phyloP scores from a whole-genome alignment of 2,797 vertebrate genomes.

The Rhadinocentrus ornatus region DNA sequence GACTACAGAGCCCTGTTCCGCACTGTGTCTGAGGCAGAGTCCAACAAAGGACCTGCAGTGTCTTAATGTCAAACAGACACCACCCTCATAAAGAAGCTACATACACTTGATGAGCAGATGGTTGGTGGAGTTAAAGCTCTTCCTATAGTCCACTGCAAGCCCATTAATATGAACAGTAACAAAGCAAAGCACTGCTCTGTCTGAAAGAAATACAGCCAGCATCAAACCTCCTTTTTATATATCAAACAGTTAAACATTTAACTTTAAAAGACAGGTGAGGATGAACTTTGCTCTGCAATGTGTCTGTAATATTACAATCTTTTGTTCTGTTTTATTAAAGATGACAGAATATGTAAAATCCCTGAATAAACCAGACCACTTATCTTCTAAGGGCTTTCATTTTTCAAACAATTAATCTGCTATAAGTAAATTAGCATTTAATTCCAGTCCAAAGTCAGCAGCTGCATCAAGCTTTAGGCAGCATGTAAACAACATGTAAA shows the following conservation, averaged over 20 bases:
- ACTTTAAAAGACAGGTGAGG: background rate
- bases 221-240: slow-evolving; percentile 14
- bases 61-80: slow-evolving; percentile 1
- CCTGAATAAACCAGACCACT: background rate
- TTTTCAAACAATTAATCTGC: background rate
- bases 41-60: background rate
- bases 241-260: slow-evolving; percentile 1
- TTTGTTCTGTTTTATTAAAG: background rate
- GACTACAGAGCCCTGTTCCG: background rate
- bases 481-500: too few relatives aligned
- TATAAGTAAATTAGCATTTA: background rate
- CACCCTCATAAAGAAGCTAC: background rate
- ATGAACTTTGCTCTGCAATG: background rate
- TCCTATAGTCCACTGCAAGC: background rate
- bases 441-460: background rate
- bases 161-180: background rate
- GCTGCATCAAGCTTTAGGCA: background rate
- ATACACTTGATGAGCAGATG: background rate
- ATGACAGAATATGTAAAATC: background rate
- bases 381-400: background rate
- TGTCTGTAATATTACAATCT: background rate
- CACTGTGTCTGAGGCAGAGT: background rate
- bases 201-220: slow-evolving; percentile 14
- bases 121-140: background rate
- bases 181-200: background rate